phyloP scores from a whole-genome alignment of 1,140 invertebrate genomes.

The Drosophila lowei region DNA sequence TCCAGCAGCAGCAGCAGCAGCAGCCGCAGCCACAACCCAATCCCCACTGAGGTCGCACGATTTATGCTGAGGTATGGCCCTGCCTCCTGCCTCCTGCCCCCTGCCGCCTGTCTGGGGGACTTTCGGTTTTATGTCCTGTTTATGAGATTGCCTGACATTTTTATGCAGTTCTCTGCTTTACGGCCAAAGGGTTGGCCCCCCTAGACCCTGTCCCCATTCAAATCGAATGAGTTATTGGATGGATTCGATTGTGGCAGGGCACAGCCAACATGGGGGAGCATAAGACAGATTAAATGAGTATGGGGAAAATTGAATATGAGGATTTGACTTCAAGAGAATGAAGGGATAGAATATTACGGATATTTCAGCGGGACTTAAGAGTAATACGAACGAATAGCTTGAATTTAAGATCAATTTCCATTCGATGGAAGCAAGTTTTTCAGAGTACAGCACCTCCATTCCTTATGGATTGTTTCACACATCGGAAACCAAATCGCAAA shows the following conservation, averaged over 20 bases:
- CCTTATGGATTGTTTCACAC: slow-evolving; percentile 17
- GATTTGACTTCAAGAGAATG: neutral
- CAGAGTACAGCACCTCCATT: neutral
- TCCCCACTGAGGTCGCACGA: slow-evolving; percentile 27
- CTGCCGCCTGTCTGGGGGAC: neutral
- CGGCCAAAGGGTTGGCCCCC: slow-evolving; percentile 40
- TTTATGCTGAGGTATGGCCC: slow-evolving; percentile 58
- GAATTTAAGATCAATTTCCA: too few species aligned
- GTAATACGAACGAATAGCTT: too few species aligned
- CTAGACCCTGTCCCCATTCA: slow-evolving; percentile 1
- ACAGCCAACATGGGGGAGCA: neutral
- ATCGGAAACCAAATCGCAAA: slow-evolving; percentile 21
- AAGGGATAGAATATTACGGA: too few species aligned
- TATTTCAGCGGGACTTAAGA: too few species aligned
- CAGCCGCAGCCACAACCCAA: slow-evolving; percentile 12
- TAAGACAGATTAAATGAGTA: slow-evolving; percentile 3
- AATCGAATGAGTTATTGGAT: slow-evolving; percentile 47
- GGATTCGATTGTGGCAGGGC: slow-evolving; percentile 19
- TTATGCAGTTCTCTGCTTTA: slow-evolving; percentile 64
- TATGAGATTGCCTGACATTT: slow-evolving; percentile 75
- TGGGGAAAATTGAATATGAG: slow-evolving; percentile 7
- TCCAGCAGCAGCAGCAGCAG: slow-evolving; percentile 12
- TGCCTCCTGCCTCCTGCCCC: neutral
- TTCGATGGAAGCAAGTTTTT: too few species aligned
- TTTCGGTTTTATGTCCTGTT: slow-evolving; percentile 73